Evolutionary conservation across 2,888 invertebrate species (phyloP).

Genomic region (Ectemnius continuus): DNA sequence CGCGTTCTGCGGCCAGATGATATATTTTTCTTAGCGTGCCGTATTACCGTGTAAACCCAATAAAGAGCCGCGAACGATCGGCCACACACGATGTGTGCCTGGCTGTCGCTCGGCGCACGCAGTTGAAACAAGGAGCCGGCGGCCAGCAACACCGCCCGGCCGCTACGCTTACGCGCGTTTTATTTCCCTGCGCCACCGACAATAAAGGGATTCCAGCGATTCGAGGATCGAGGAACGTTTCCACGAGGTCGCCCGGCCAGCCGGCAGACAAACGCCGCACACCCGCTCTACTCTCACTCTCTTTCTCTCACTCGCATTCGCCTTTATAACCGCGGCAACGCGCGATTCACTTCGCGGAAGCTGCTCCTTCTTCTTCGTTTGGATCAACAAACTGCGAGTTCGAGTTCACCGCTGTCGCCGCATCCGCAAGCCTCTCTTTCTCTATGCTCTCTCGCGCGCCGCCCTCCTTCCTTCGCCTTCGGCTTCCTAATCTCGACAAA

Average conservation of each 20-base stretch:
- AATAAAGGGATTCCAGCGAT: constrained; percentile 62
- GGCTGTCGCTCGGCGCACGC: constrained; percentile 32
- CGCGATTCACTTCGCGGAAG: constrained; percentile 70
- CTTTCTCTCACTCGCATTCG: constrained; percentile 46
- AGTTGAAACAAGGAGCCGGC: constrained; percentile 32
- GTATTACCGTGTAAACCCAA: constrained; percentile 61
- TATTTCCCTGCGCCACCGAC: constrained; percentile 43
- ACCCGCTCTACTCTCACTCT: constrained; percentile 24
- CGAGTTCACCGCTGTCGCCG: constrained; percentile 34
- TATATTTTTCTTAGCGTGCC: constrained; percentile 59
- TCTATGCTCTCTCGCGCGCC: neutral
- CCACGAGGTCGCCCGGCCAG: constrained; percentile 54
- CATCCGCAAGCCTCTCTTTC: constrained; percentile 18
- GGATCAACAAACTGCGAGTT: constrained; percentile 64
- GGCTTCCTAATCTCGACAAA: constrained; percentile 5
- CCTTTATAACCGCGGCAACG: constrained; percentile 64
- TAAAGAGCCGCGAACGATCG: constrained; percentile 60
- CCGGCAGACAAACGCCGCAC: constrained; percentile 66
- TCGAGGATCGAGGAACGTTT: constrained; percentile 54
- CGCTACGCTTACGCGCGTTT: constrained; percentile 46
- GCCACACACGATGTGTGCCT: constrained; percentile 58
- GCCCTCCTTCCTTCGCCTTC: neutral
- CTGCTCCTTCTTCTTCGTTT: constrained; percentile 59
- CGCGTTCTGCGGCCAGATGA: constrained; percentile 33
- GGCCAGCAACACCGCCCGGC: neutral